phyloP scores from a whole-genome alignment of 1,140 invertebrate species.

The Homarus americanus region DNA sequence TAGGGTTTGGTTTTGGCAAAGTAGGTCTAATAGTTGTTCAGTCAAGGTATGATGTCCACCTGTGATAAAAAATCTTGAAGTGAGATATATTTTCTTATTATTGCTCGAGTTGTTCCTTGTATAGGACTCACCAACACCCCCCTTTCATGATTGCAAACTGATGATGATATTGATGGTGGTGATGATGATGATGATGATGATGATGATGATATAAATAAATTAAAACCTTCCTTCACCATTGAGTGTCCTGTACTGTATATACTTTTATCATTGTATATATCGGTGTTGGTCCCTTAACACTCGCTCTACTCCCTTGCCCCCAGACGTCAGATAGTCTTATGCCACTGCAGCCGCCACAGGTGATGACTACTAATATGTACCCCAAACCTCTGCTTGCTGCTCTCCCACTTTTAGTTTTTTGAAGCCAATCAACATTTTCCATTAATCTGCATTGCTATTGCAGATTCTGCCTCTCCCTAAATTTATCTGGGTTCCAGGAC shows the following conservation, averaged over 20 bases:
- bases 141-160: too few species aligned
- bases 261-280: background rate
- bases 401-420: background rate
- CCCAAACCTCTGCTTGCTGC: background rate
- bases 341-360: conserved; percentile 17
- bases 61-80: too few species aligned
- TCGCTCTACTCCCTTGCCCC: background rate
- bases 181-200: too few species aligned
- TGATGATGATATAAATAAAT: too few species aligned
- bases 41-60: too few species aligned
- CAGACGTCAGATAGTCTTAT: conserved; percentile 24
- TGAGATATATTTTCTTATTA: too few species aligned
- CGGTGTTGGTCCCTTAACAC: background rate
- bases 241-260: background rate
- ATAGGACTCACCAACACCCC: too few species aligned
- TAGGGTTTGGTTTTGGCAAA: too few species aligned
- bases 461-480: background rate
- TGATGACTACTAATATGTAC: background rate
- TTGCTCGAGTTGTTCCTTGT: too few species aligned
- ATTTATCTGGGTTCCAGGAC: background rate
- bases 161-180: too few species aligned
- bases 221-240: too few species aligned
- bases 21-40: too few species aligned
- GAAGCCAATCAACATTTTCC: background rate
- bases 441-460: background rate